These are phyloP conservation scores for Pocillopora verrucosa DNA, from an alignment of 64 coral and sea anemone species.

Conservation along the genomic window DNA sequence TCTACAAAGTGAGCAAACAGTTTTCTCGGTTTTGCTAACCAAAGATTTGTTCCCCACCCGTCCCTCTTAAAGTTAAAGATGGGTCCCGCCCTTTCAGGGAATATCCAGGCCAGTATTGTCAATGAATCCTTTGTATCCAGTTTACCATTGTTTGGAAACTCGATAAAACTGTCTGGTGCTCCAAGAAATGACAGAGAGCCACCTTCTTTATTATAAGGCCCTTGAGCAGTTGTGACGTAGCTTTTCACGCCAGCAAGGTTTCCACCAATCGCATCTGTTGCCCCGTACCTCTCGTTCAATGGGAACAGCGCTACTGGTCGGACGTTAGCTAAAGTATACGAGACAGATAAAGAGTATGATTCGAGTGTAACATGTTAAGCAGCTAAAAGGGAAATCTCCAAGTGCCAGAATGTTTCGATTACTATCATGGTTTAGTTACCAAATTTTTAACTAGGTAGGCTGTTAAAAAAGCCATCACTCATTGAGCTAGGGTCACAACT, in stretches of 20 bases:
- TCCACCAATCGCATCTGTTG: conserved; percentile 19
- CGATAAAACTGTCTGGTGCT: conserved; percentile 42
- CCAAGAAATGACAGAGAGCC: conserved; percentile 44
- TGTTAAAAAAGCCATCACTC: too few relatives aligned
- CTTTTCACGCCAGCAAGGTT: conserved; percentile 13
- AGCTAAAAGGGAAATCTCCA: too few relatives aligned
- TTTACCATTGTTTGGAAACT: conserved; percentile 41
- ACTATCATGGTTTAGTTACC: too few relatives aligned
- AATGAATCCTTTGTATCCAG: conserved; percentile 31
- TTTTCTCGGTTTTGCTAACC: conserved; percentile 9
- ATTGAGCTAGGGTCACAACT: too few relatives aligned
- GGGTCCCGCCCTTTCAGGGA: conserved; percentile 34
- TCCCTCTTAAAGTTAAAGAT: conserved; percentile 29
- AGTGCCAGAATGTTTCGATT: too few relatives aligned
- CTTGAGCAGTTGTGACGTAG: not conserved
- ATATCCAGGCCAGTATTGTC: conserved; percentile 43
- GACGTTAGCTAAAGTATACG: not conserved
- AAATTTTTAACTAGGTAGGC: too few relatives aligned
- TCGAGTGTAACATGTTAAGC: too few relatives aligned
- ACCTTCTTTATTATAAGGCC: conserved; percentile 13
- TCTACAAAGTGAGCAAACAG: conserved; percentile 18
- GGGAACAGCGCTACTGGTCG: conserved; percentile 46
- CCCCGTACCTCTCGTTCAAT: conserved; percentile 31
- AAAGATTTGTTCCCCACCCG: conserved; percentile 45
- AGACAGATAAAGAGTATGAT: too few relatives aligned